These are phyloP conservation scores for Adrianichthys oophorus DNA, from an alignment of 2,797 vertebrate genomes.

Conservation along the genomic window DNA sequence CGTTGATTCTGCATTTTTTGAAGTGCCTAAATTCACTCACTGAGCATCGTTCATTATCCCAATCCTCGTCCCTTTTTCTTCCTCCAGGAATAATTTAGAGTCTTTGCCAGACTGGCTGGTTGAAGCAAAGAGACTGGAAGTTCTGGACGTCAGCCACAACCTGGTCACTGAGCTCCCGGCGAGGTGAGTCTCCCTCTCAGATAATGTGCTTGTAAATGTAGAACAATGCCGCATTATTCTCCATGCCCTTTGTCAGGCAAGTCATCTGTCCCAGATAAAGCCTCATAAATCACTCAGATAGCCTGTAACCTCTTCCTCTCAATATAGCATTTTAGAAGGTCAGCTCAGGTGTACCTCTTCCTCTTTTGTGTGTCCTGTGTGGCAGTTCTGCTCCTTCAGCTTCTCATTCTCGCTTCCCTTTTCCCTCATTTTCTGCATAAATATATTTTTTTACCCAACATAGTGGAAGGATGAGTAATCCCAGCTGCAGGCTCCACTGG, in stretches of 20 bases:
- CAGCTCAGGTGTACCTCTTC: slow-evolving; percentile 35
- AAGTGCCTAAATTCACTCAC: slow-evolving; percentile 14
- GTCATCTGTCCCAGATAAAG: slow-evolving; percentile 49
- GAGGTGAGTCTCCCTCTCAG: slow-evolving; percentile 80
- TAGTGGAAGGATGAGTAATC: slow-evolving; percentile 68
- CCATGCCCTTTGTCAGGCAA: slow-evolving; percentile 29
- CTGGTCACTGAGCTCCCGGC: slow-evolving; percentile 88
- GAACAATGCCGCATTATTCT: slow-evolving; percentile 42
- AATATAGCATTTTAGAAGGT: slow-evolving; percentile 55
- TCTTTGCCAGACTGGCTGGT: slow-evolving; percentile 91
- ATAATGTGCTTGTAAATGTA: slow-evolving; percentile 44
- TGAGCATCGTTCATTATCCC: slow-evolving; percentile 38
- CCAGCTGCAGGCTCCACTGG: slow-evolving; percentile 52
- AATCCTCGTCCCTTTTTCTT: slow-evolving; percentile 7
- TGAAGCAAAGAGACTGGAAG: slow-evolving; percentile 92
- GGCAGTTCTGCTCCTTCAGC: slow-evolving; percentile 25
- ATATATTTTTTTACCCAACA: slow-evolving; percentile 56
- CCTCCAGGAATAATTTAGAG: slow-evolving; percentile 88
- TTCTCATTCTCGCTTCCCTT: slow-evolving; percentile 11
- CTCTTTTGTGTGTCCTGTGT: slow-evolving; percentile 19
- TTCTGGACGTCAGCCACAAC: slow-evolving; percentile 93
- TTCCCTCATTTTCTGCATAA: slow-evolving; percentile 22
- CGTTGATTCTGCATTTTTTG: background rate
- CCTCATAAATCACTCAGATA: slow-evolving; percentile 65
- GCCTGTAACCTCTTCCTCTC: slow-evolving; percentile 52